phyloP scores from a whole-genome alignment of 2,113 vertebrate genomes.

The Siniperca knerii region DNA sequence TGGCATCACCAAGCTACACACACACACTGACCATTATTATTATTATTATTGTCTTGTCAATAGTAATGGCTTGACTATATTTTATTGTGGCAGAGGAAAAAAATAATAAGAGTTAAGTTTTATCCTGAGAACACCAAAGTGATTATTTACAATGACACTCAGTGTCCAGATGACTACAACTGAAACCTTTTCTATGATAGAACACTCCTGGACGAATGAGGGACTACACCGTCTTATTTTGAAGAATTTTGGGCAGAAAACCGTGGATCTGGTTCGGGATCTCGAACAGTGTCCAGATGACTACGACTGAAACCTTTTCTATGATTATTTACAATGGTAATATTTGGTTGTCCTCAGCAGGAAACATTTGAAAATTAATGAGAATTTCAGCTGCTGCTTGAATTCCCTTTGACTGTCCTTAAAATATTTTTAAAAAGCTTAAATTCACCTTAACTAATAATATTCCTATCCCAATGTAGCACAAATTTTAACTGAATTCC shows the following conservation, averaged over 20 bases:
- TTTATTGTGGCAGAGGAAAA: not conserved
- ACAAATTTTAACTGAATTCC: too few relatives aligned
- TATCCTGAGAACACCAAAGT: not conserved
- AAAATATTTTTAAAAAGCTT: not conserved
- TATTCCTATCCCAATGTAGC: too few relatives aligned
- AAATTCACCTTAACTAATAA: not conserved
- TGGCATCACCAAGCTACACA: constrained; percentile 40
- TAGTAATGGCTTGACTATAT: constrained; percentile 12
- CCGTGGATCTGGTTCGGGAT: too few relatives aligned
- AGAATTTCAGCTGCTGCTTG: not conserved
- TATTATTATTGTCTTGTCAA: constrained; percentile 44
- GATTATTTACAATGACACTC: not conserved
- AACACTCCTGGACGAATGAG: too few relatives aligned
- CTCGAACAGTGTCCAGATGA: too few relatives aligned
- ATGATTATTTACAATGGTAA: not conserved
- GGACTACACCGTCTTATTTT: too few relatives aligned
- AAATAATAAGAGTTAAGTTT: not conserved
- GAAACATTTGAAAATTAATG: not conserved
- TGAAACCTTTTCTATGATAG: too few relatives aligned
- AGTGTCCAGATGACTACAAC: too few relatives aligned
- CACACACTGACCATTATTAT: constrained; percentile 28
- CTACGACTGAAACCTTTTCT: too few relatives aligned
- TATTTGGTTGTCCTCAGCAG: not conserved
- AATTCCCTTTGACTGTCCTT: not conserved
- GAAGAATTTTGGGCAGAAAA: too few relatives aligned